Evolutionary conservation across 2,797 vertebrate species (phyloP).

Genomic region (Channa striata): DNA sequence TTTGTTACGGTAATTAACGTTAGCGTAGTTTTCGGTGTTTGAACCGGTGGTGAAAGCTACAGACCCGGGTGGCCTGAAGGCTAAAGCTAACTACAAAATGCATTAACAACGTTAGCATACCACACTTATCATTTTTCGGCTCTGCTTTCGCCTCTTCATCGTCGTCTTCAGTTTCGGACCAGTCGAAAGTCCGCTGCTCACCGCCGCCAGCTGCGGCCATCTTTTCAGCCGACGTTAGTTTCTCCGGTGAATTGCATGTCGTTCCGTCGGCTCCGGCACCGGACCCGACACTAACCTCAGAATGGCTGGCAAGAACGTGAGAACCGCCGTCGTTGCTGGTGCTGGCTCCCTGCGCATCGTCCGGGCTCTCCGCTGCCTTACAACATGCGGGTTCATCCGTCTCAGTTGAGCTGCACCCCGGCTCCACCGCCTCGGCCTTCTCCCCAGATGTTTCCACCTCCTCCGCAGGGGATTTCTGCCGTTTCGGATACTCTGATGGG

Average conservation of each 20-base stretch:
- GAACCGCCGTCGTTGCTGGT: constrained; percentile 37
- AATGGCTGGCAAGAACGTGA: constrained; percentile 50
- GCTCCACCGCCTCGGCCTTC: constrained; percentile 25
- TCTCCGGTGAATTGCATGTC: constrained; percentile 58
- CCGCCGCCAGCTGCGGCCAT: constrained; percentile 52
- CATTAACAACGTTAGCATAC: constrained; percentile 71
- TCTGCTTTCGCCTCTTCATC: constrained; percentile 17
- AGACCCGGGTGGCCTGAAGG: constrained; percentile 47
- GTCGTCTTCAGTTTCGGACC: constrained; percentile 73
- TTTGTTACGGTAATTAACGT: constrained; percentile 16
- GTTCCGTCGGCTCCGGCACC: constrained; percentile 62
- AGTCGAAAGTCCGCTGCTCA: constrained; percentile 58
- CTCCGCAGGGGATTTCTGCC: constrained; percentile 60
- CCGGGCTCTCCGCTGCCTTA: constrained; percentile 17
- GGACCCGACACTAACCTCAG: constrained; percentile 61
- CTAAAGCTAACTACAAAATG: constrained; percentile 65
- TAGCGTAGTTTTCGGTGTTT: constrained; percentile 28
- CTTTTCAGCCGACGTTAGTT: constrained; percentile 54
- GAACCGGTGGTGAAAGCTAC: constrained; percentile 22
- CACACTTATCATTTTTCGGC: constrained; percentile 52
- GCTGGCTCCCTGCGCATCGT: constrained; percentile 18
- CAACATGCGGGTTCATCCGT: constrained; percentile 6
- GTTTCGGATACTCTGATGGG: constrained; percentile 73
- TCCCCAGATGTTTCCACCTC: constrained; percentile 59
- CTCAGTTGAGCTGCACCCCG: constrained; percentile 6